These are phyloP conservation scores for Gonatopus flavifemur DNA, from an alignment of 1,140 invertebrate species.

Conservation along the genomic window DNA sequence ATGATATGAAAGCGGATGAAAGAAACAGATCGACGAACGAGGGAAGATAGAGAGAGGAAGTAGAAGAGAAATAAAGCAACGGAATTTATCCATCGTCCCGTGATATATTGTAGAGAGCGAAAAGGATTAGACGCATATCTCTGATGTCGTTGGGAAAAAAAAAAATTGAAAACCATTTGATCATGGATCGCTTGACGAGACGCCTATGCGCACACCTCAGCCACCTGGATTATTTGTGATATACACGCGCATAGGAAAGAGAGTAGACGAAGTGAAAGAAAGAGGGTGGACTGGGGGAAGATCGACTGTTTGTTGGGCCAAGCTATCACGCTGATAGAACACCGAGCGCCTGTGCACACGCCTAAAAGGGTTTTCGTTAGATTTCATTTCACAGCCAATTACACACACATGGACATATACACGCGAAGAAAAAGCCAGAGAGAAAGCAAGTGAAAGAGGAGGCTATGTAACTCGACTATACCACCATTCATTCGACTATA, in stretches of 20 bases:
- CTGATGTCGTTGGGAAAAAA: constrained; percentile 31
- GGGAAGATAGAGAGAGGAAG: not conserved
- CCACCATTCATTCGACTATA: no score
- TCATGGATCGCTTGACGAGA: constrained; percentile 37
- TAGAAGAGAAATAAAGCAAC: constrained; percentile 16
- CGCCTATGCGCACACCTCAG: no score
- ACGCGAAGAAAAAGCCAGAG: no score
- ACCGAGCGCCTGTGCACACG: constrained; percentile 52
- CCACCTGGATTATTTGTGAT: constrained; percentile 21
- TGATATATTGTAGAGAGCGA: constrained; percentile 36
- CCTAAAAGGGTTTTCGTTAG: constrained; percentile 59
- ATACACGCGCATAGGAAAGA: constrained; percentile 5
- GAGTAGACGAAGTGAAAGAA: not conserved
- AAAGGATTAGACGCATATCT: constrained; percentile 30
- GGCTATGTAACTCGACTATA: no score
- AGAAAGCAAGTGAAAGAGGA: constrained; percentile 8
- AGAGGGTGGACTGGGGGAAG: not conserved
- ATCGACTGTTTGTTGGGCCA: constrained; percentile 13
- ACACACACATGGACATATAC: constrained; percentile 34
- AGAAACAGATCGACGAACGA: not conserved
- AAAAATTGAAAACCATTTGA: constrained; percentile 43
- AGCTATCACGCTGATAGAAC: constrained; percentile 33
- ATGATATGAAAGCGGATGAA: not conserved
- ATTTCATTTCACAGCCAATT: constrained; percentile 60
- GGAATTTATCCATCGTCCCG: constrained; percentile 38